These are phyloP conservation scores for Tupaia chinensis DNA, from an alignment of 2,113 vertebrate genomes.

Conservation along the genomic window DNA sequence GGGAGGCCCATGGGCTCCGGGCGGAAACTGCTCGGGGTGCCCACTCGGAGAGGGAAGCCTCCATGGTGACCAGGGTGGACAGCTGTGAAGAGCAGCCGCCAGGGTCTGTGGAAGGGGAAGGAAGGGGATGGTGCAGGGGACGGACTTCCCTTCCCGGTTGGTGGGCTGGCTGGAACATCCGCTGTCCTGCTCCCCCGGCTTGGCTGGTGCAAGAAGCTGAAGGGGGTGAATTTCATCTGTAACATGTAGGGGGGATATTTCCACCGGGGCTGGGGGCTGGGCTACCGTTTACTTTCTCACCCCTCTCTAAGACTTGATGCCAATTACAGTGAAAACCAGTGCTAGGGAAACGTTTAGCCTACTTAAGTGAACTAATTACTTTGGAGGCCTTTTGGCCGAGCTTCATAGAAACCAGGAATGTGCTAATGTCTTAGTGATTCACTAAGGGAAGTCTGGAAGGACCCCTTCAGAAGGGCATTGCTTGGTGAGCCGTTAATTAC, in stretches of 20 bases:
- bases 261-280: not conserved
- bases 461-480: not conserved
- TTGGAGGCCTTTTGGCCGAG: conserved; percentile 13
- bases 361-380: conserved; percentile 63
- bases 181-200: not conserved
- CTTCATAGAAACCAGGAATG: conserved; percentile 32
- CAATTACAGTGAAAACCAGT: not conserved
- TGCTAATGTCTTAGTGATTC: conserved; percentile 43
- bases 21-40: not conserved
- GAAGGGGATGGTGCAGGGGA: not conserved
- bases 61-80: accelerated
- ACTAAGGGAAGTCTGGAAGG: not conserved
- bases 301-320: not conserved
- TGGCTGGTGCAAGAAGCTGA: not conserved
- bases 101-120: not conserved
- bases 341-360: not conserved
- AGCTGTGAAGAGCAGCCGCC: not conserved
- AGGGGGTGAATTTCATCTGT: not conserved
- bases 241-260: not conserved
- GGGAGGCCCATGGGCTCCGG: not conserved
- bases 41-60: not conserved
- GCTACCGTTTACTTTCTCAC: not conserved
- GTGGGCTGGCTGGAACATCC: not conserved
- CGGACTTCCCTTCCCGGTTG: not conserved
- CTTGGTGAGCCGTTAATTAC: not conserved